A percentile compares a stretch with the other conserved stretches of the same genome.
Evolutionary conservation across 2,888 invertebrate species (phyloP).

Genomic region (Spisula subtruncata): DNA sequence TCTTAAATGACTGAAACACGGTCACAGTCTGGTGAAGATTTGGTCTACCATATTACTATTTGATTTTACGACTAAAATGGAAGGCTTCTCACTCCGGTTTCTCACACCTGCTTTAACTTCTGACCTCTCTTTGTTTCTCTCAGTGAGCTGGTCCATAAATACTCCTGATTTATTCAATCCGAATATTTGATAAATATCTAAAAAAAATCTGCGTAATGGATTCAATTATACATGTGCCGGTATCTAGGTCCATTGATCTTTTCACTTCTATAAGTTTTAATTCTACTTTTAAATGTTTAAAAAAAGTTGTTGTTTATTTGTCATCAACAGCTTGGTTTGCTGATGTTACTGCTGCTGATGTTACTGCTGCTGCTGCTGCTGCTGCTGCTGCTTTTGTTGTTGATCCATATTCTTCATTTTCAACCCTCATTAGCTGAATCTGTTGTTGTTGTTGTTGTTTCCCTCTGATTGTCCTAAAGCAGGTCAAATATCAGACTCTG

Average conservation of each 20-base stretch:
- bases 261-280: background rate
- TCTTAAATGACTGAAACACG: conserved; percentile 32
- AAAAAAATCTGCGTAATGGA: background rate
- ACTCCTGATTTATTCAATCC: background rate
- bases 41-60: conserved; percentile 30
- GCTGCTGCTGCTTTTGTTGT: no score
- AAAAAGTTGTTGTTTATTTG: background rate
- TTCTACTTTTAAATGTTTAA: background rate
- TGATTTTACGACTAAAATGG: conserved; percentile 28
- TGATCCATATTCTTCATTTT: no score
- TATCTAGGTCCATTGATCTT: background rate
- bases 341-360: no score
- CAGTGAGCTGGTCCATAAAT: background rate
- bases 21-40: conserved; percentile 42
- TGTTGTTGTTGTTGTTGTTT: no score
- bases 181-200: background rate
- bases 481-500: no score
- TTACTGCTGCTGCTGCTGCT: no score
- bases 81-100: background rate
- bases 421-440: no score
- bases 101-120: conserved; percentile 33
- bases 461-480: no score
- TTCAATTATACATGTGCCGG: no score
- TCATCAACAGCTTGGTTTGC: background rate
- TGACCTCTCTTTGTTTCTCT: conserved; percentile 42